Percentiles rank a stretch among this genome's conserved stretches.
These are phyloP conservation scores for Pachyrhynchus sulphureomaculatus DNA, from an alignment of 1,140 invertebrate genomes.

Conservation along the genomic window DNA sequence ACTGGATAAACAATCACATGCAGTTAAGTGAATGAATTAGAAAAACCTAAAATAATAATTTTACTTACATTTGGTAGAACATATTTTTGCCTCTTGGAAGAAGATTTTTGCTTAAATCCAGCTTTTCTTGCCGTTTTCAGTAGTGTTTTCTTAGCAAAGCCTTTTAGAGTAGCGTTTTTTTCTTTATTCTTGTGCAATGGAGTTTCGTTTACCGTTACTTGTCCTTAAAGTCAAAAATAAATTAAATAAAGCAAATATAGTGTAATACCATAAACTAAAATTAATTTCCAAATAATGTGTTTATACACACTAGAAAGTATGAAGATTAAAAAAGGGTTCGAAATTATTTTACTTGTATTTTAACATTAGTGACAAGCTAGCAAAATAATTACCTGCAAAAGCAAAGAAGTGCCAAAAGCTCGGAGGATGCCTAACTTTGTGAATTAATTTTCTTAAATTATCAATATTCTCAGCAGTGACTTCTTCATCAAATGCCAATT, in stretches of 20 bases:
- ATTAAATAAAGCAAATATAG: too few relatives aligned
- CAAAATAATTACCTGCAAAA: conserved; percentile 71
- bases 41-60: conserved; percentile 32
- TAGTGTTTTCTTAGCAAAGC: conserved; percentile 93
- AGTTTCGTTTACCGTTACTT: conserved; percentile 67
- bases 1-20: too few relatives aligned
- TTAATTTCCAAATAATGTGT: too few relatives aligned
- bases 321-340: too few relatives aligned
- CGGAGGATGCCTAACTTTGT: conserved; percentile 84
- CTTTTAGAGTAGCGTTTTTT: conserved; percentile 90
- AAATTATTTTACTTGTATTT: too few relatives aligned
- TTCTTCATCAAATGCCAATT: conserved; percentile 95
- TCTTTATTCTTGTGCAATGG: conserved; percentile 81
- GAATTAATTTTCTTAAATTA: conserved; percentile 80
- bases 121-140: conserved; percentile 90
- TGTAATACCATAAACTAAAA: too few relatives aligned
- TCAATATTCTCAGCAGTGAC: conserved; percentile 91
- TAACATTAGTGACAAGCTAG: too few relatives aligned
- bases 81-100: conserved; percentile 86
- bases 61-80: conserved; percentile 69
- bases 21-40: too few relatives aligned
- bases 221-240: conserved; percentile 53
- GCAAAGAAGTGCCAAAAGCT: conserved; percentile 91
- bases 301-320: too few relatives aligned
- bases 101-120: conserved; percentile 85